These are phyloP conservation scores for Xanthia icteritia DNA, from an alignment of 2,888 invertebrate genomes.

Conservation along the genomic window DNA sequence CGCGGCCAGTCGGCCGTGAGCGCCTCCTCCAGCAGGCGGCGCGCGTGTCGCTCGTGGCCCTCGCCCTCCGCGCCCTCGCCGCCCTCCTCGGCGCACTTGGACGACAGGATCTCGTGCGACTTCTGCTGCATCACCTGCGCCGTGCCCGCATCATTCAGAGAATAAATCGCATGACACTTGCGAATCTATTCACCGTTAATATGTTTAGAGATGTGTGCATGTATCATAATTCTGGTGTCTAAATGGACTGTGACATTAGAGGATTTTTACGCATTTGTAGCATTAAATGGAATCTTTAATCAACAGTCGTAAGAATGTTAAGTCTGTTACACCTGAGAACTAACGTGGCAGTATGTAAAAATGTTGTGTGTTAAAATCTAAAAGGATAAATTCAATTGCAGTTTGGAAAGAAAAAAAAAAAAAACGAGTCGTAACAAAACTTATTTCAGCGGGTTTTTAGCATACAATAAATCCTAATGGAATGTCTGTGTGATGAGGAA, in stretches of 20 bases:
- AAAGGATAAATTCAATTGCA: no score
- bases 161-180: conserved; percentile 39
- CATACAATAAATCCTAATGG: background rate
- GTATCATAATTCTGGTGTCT: background rate
- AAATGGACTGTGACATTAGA: background rate
- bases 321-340: background rate
- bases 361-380: background rate
- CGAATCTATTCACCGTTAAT: conserved; percentile 19
- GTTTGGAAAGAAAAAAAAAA: background rate
- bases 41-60: conserved; percentile 82
- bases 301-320: background rate
- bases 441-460: background rate
- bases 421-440: background rate
- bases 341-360: background rate
- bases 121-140: conserved; percentile 89
- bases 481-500: background rate
- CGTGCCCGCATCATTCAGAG: conserved; percentile 65
- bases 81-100: conserved; percentile 77
- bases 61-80: conserved; percentile 63
- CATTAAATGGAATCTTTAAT: background rate
- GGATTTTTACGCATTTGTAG: background rate
- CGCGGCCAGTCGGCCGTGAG: conserved; percentile 83
- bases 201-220: background rate
- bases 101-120: conserved; percentile 87
- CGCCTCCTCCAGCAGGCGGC: conserved; percentile 86